Evolutionary conservation across 2,797 vertebrate species (phyloP), one percentile per base, ranked within the genome.

Genomic region (Emys orbicularis): DNA sequence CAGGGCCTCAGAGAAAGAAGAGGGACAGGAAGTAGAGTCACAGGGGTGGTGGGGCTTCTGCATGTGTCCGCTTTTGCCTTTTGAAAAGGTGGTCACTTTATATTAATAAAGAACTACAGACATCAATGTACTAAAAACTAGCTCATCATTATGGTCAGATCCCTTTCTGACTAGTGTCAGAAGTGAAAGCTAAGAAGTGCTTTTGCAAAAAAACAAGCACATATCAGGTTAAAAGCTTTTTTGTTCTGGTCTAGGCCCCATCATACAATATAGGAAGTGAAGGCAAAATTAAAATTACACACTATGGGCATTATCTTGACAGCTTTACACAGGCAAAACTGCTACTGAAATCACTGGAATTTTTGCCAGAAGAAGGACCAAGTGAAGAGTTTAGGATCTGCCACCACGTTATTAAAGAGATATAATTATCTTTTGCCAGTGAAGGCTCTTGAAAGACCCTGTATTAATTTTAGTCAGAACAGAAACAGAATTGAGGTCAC

Each of bases 391-490:
- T 29, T 8, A 91, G 47, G 5, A 18, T 47, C 92, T 84, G 49
- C 8, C 59, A 18, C 50, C 72, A 56, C 16, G 59, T 56, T 81
- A 15, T 87, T 87, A 21, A 92, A 68, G 29, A 93, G 2, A 65
- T 52, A 16, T 91, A 23, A 34, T 94, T 53, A 77, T 87, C 93
- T 15, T 72, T 37, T 79, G 85, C 89, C 56, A 25, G 34, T 80
- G 84, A 88, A 88, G 56, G 87, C 23, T 82, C 44, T 88, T n/a
- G 52, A 87, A n/a, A 94, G 91, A 94, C 80, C 80, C 49, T 91
- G 0, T 88, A n/a, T 21, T 82, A 50, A 92, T 89, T 92, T 86
- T 87, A 90, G 52, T 37, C 79, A 57, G 29, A 31, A 27, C 54
- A 56, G 37, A 81, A 74, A 65, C 34, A 88, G 79, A 81, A 16